Percentiles rank a stretch among this genome's conserved stretches.
Conservation (phyloP, 2,113 vertebrate genomes). For the Dunckerocampus dactyliophorus region DNA sequence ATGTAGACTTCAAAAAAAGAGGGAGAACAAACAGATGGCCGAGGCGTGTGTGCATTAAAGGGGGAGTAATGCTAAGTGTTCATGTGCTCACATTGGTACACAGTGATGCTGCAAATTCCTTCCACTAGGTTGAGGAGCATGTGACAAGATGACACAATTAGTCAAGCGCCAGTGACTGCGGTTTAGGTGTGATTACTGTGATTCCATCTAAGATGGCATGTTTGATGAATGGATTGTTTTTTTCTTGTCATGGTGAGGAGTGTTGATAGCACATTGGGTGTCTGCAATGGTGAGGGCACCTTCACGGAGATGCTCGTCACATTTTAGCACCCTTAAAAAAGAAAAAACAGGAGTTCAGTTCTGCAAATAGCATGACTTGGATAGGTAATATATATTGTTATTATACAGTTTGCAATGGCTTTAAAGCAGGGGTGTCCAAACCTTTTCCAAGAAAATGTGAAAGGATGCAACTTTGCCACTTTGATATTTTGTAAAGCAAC, state of each 20-base stretch:
- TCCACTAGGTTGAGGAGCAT: background rate
- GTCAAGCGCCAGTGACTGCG: slow-evolving; percentile 1
- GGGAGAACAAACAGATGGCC: background rate
- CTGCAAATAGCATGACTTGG: no score
- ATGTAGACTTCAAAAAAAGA: slow-evolving; percentile 1
- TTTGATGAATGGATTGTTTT: slow-evolving; percentile 6
- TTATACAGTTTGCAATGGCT: no score
- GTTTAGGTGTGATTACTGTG: background rate
- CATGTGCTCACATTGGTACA: background rate
- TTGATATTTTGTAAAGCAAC: no score
- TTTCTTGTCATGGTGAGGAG: background rate
- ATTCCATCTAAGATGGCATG: background rate
- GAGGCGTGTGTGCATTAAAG: background rate
- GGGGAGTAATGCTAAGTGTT: background rate
- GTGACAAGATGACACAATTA: slow-evolving; percentile 9
- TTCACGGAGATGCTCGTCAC: background rate
- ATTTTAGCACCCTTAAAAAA: no score
- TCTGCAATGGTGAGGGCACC: slow-evolving; percentile 1
- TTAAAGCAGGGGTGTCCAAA: no score
- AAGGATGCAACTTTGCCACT: no score
- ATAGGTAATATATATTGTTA: no score
- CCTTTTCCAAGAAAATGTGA: no score
- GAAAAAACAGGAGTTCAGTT: no score
- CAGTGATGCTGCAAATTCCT: background rate
- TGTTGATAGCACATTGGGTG: background rate